These are phyloP conservation scores for Anabacerthia variegaticeps DNA, from an alignment of 2,797 vertebrate species.

Conservation along the genomic window DNA sequence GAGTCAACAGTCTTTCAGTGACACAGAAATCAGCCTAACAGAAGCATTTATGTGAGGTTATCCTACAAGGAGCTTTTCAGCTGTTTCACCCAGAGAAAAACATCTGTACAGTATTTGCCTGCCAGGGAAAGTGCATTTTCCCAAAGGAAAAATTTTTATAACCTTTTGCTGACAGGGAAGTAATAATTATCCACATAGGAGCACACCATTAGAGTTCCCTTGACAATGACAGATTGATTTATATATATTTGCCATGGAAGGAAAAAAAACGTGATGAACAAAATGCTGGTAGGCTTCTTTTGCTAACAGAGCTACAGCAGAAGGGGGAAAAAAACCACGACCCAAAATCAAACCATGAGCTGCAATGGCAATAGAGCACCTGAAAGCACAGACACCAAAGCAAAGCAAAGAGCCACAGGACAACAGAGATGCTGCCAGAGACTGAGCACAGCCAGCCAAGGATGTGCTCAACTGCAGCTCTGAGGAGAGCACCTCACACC, in stretches of 20 bases:
- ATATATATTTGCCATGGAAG: not conserved
- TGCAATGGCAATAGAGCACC: conserved; percentile 2
- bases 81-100: conserved; percentile 30
- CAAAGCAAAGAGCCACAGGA: not conserved
- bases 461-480: not conserved
- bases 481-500: not conserved
- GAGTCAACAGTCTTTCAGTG: conserved; percentile 15
- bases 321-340: not conserved
- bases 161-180: conserved; percentile 69
- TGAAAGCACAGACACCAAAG: not conserved
- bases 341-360: not conserved
- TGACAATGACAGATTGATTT: conserved; percentile 23
- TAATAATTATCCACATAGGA: conserved; percentile 69
- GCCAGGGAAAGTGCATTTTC: conserved; percentile 40
- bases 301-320: conserved; percentile 19
- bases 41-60: conserved; percentile 57
- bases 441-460: not conserved
- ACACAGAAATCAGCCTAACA: conserved; percentile 21
- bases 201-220: conserved; percentile 45
- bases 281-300: conserved; percentile 46
- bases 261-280: not conserved
- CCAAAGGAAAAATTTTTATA: conserved; percentile 61
- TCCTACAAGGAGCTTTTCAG: conserved; percentile 51
- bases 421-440: not conserved
- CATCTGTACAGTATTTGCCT: conserved; percentile 63